Base-by-base conservation (phyloP, 2,113 vertebrate genomes). In the Butastur rufipennis region DNA sequence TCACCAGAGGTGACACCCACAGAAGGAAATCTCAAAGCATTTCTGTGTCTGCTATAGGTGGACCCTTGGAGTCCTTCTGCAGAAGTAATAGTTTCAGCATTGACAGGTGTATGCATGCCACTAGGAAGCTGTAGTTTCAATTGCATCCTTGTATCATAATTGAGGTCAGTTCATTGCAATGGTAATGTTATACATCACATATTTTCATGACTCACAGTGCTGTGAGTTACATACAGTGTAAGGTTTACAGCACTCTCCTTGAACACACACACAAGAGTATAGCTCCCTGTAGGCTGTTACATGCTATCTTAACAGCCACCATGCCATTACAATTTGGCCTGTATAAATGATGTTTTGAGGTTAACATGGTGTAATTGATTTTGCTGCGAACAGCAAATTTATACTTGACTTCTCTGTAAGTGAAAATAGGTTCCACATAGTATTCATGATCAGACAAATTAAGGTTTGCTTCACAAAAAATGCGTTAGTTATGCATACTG, bases 41-140 rank as follows among this genome's bases (percentile, higher is more conserved):
- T 81, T 89, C 29, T 93, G 36, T 27, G 38, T 29, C 19, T 66
- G 31, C 52, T 71, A 1, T 2, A 68, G 42, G 15, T 32, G 67
- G 17, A 86, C 19, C 47, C 55, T 61, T 45, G 38, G 36, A 77
- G 40, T 73, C 62, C 67, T 68, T 45, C 55, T 89, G 48, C 16
- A 88, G 47, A 40, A 79, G 36, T 40, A 25, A 17, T 7, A 43
- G 14, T 50, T 85, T 66, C 50, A 21, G 25, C 34, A 40, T 10
- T 34, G 11, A 38, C 16, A n/a, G 42, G 67, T 2, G 1, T 59
- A 27, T 3, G 5, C 3, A 1, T 20, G 38, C 63, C 36, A 22
- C 29, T 9, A 11, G 38, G 73, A 32, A 71, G 63, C 42, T 78
- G 45, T 32, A 25, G 52, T 53, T 85, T 62, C 53, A 36, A 4